Evolutionary conservation across 2,888 invertebrate genomes (phyloP), one percentile per base, ranked within the genome.

Genomic region (Campopleginae sp.): DNA sequence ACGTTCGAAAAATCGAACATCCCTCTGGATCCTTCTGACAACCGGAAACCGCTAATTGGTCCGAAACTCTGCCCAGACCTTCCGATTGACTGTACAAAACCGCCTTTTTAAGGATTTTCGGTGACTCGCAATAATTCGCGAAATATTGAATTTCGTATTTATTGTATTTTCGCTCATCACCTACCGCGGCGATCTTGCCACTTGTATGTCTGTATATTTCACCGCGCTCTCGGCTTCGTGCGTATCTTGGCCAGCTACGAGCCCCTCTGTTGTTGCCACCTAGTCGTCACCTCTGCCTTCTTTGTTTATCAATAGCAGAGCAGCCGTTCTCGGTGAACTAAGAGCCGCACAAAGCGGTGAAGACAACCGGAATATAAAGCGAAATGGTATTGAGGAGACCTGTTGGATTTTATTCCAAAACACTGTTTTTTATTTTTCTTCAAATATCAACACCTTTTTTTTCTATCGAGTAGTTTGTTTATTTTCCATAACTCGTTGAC

Each of bases 271-370:
- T 58, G 54, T 65, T 38, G 33, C 38, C 65, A 19, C 33, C 65
- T 33, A 3, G 17, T 38, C 65, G 6, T 65, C 65, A 42, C 38
- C 66, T 66, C 66, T 44, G 38, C 4, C 44, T 23, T 58, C 54
- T 58, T 58, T 58, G 54, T 58, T 58, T 58, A 27, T 23, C 54
- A 58, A 58, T 27, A 58, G 27, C 54, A 58, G 54, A 58, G 54
- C 54, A 27, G 54, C 27, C 12, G 27, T n/a, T n/a, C 2, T 6
- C 48, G 48, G 23, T 8, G 1, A 27, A 14, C 54, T 12, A 58
- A 27, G 27, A 12, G 3, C 54, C 54, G 23, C 54, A 58, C 54
- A 58, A 58, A 58, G 27, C 54, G 54, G 54, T 27, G 12, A 58
- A 58, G 54, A 58, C 23, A 14, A 48, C 8, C 38, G 38, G 38